A percentile compares a stretch with the other conserved stretches of the same genome.
Evolutionary conservation across 2,797 vertebrate genomes (phyloP).

Genomic region (Eremophila alpestris): DNA sequence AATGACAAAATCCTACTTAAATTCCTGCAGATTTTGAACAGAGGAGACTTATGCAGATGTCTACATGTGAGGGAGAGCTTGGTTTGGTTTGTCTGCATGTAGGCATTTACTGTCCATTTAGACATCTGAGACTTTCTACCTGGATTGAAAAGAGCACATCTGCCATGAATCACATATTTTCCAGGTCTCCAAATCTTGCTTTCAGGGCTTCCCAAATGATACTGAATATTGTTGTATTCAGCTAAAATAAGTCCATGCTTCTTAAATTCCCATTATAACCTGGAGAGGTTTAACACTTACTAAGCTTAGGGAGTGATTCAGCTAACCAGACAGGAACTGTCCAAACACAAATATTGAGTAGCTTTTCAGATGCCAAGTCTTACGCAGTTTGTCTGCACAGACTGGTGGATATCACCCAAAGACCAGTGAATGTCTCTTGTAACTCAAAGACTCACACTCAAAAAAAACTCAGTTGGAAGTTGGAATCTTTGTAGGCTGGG

Average conservation of each 20-base stretch:
- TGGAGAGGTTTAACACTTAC: not conserved
- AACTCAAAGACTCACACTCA: not conserved
- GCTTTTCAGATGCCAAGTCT: not conserved
- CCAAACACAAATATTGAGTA: not conserved
- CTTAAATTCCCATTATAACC: not conserved
- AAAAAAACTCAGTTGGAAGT: not conserved
- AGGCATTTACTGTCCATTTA: not conserved
- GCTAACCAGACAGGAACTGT: not conserved
- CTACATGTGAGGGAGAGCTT: not conserved
- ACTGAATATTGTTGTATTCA: not conserved
- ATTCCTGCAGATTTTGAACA: not conserved
- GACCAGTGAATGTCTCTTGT: not conserved
- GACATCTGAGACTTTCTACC: not conserved
- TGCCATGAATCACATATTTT: not conserved
- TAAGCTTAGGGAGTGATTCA: not conserved
- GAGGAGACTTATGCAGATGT: not conserved
- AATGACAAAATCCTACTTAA: not conserved
- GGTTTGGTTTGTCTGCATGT: not conserved
- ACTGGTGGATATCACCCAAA: not conserved
- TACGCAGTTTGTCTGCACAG: not conserved
- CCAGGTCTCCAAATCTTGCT: not conserved
- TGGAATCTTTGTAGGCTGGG: not conserved
- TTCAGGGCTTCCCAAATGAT: not conserved
- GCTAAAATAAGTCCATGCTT: not conserved
- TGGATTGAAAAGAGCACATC: not conserved